A percentile compares a stretch with the other conserved stretches of the same genome.
Evolutionary conservation across 2,888 invertebrate genomes (phyloP).

Genomic region (Brachypalpus laphriformis): DNA sequence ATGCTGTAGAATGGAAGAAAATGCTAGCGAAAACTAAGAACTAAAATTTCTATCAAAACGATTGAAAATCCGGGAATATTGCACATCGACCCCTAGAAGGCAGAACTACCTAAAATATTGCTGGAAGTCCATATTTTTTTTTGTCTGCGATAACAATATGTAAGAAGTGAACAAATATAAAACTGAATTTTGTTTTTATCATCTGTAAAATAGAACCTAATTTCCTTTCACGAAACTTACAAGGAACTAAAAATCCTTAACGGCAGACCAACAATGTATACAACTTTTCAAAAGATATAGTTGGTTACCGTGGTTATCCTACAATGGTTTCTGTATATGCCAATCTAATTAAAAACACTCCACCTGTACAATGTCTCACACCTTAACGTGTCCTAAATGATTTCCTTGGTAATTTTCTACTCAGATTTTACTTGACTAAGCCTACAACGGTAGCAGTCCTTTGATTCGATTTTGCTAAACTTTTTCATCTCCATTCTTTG

Average conservation of each 20-base stretch:
- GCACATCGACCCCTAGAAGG: no score
- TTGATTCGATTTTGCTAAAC: conserved; percentile 20
- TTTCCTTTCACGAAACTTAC: not conserved
- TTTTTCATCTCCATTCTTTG: conserved; percentile 9
- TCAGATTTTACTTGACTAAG: conserved; percentile 9
- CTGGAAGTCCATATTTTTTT: no score
- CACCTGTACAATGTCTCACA: not conserved
- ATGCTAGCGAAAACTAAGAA: no score
- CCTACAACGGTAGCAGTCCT: not conserved
- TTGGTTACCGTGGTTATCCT: not conserved
- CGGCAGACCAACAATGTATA: not conserved
- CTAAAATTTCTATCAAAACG: no score
- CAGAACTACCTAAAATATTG: no score
- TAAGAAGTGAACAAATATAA: no score
- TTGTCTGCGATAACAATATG: no score
- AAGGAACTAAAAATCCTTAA: not conserved
- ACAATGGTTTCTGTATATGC: not conserved
- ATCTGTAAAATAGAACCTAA: not conserved
- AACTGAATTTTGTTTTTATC: not conserved
- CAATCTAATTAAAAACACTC: conserved; percentile 13
- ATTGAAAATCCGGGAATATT: no score
- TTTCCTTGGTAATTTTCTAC: conserved; percentile 12
- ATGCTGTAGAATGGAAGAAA: no score
- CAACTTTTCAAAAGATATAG: not conserved
- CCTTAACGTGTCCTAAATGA: not conserved